Evolutionary conservation across 2,797 vertebrate genomes (phyloP).

Genomic region (Chaetodon trifasciatus): DNA sequence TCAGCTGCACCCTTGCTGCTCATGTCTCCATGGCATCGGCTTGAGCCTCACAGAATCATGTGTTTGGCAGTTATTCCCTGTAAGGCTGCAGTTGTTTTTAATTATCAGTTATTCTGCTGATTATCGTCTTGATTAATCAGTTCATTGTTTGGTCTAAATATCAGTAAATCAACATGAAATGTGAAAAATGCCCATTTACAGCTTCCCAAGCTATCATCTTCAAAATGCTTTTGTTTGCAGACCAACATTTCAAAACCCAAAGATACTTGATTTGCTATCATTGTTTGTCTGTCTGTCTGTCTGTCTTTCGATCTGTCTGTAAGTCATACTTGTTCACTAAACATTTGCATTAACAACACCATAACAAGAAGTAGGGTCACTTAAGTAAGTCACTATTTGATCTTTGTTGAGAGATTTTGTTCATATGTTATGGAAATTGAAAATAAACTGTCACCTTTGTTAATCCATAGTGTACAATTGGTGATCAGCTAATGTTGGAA

Average conservation of each 20-base stretch:
- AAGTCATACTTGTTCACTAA: too few relatives aligned
- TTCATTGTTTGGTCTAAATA: background rate
- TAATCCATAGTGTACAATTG: background rate
- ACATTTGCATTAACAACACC: too few relatives aligned
- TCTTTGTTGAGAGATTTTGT: background rate
- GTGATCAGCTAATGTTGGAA: background rate
- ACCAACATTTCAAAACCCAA: background rate
- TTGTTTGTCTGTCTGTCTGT: too few relatives aligned
- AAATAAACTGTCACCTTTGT: background rate
- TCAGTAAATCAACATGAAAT: background rate
- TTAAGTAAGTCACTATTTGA: background rate
- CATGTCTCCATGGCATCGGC: background rate
- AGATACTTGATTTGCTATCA: background rate
- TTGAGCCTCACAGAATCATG: background rate
- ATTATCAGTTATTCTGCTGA: background rate
- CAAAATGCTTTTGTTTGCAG: background rate
- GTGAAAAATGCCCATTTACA: background rate
- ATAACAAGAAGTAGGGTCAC: background rate
- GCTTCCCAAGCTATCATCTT: background rate
- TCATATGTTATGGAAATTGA: background rate
- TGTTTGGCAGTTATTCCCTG: background rate
- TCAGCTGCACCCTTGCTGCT: conserved; percentile 18
- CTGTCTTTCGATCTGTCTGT: too few relatives aligned
- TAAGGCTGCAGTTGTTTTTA: background rate
- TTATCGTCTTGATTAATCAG: background rate